Evolutionary conservation across 2,888 invertebrate genomes (phyloP).

Genomic region (Mimachlamys varia): DNA sequence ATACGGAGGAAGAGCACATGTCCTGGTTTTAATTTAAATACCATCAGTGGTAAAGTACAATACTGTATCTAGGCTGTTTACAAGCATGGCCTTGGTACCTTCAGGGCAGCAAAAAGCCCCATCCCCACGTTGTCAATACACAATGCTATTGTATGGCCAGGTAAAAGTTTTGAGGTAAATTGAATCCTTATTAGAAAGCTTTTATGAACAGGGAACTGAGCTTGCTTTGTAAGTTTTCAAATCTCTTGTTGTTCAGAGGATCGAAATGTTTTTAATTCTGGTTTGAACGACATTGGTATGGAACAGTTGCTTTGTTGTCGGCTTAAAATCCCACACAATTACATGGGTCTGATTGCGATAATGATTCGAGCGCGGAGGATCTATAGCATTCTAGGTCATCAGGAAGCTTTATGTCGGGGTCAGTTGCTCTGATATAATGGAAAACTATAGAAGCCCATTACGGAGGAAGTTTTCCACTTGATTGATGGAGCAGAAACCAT

Average conservation of each 20-base stretch:
- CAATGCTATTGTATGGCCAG: background rate
- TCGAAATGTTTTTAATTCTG: constrained; percentile 22
- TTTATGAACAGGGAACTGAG: constrained; percentile 24
- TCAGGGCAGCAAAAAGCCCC: background rate
- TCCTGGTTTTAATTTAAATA: background rate
- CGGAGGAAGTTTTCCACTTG: constrained; percentile 25
- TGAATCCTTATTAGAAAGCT: constrained; percentile 31
- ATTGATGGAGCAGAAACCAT: constrained; percentile 24
- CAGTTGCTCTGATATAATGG: constrained; percentile 34
- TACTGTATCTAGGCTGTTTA: constrained; percentile 19
- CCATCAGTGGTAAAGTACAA: background rate
- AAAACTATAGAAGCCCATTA: constrained; percentile 29
- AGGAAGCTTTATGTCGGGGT: constrained; percentile 24
- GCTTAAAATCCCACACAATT: constrained; percentile 36
- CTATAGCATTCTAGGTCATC: constrained; percentile 28
- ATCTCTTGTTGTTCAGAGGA: constrained; percentile 25
- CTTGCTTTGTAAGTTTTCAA: constrained; percentile 17
- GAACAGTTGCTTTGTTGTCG: constrained; percentile 10
- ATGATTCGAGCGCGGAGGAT: constrained; percentile 28
- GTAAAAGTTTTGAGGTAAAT: background rate
- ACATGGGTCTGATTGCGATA: constrained; percentile 32
- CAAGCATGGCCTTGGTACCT: background rate
- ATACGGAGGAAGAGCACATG: background rate
- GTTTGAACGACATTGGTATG: constrained; percentile 26
- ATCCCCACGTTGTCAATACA: background rate